Evolutionary conservation across 2,888 invertebrate genomes (phyloP).

Genomic region (Heliconius sara): DNA sequence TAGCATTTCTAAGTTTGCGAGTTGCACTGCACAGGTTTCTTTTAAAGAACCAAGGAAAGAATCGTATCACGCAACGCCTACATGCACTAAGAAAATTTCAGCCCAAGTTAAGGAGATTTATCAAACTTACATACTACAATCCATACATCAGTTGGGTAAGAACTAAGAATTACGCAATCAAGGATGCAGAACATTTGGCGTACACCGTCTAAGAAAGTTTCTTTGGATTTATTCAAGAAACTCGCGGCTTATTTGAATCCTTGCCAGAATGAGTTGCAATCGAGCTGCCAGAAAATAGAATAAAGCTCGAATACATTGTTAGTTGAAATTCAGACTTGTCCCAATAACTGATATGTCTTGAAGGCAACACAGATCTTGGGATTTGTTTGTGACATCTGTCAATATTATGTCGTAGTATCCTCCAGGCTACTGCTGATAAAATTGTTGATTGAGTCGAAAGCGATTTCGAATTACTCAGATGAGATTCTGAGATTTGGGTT

Average conservation of each 20-base stretch:
- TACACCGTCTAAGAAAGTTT: constrained; percentile 44
- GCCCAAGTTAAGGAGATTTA: constrained; percentile 34
- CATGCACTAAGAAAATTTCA: constrained; percentile 32
- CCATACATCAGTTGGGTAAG: constrained; percentile 52
- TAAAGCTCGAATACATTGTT: constrained; percentile 49
- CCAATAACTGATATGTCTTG: constrained; percentile 31
- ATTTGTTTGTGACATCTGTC: constrained; percentile 34
- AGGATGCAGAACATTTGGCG: constrained; percentile 54
- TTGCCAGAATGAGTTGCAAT: constrained; percentile 59
- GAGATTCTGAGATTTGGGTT: not conserved
- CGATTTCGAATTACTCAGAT: not conserved
- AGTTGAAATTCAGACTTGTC: constrained; percentile 33
- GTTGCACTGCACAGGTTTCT: constrained; percentile 7
- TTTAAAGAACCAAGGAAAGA: not conserved
- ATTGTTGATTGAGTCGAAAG: constrained; percentile 8
- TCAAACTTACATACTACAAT: constrained; percentile 37
- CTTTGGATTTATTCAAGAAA: constrained; percentile 58
- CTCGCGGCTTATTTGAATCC: constrained; percentile 61
- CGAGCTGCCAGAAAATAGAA: constrained; percentile 55
- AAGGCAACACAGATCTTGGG: constrained; percentile 10
- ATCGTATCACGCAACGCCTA: not conserved
- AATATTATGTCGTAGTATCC: constrained; percentile 15
- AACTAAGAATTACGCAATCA: constrained; percentile 60
- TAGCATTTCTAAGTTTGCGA: constrained; percentile 9
- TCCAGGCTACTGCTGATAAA: not conserved